Conservation (phyloP, 2,797 vertebrate genomes). For the Microhierax caerulescens region DNA sequence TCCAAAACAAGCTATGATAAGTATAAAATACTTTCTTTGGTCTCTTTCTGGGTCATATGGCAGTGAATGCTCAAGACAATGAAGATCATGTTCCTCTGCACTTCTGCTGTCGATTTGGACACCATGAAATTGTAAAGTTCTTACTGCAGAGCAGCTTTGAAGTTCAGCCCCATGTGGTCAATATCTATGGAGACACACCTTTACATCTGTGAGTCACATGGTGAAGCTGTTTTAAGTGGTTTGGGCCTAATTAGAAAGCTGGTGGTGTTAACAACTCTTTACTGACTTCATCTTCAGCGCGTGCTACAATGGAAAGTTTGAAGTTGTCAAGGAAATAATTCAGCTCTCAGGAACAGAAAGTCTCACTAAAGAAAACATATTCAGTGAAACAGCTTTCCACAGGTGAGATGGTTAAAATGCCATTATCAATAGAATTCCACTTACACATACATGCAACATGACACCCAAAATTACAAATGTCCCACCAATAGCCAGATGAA, state of each 20-base stretch:
- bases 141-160: conserved; percentile 85
- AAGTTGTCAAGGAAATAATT: conserved; percentile 87
- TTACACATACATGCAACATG: neutral
- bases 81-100: conserved; percentile 92
- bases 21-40: neutral
- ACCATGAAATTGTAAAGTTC: conserved; percentile 84
- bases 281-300: conserved; percentile 76
- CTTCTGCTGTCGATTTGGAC: conserved; percentile 93
- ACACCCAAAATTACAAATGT: rapidly evolving
- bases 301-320: conserved; percentile 90
- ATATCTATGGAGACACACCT: conserved; percentile 94
- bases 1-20: neutral
- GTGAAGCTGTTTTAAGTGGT: rapidly evolving
- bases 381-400: conserved; percentile 95
- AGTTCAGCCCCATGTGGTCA: conserved; percentile 88
- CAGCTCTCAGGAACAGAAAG: conserved; percentile 90
- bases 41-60: neutral
- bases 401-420: conserved; percentile 77
- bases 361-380: conserved; percentile 94
- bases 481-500: neutral
- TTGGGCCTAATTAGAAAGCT: neutral
- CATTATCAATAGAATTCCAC: neutral
- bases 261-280: neutral
- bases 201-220: conserved; percentile 85
- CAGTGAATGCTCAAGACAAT: conserved; percentile 93